Evolutionary conservation across 2,113 vertebrate species (phyloP).

Genomic region (Platanista minor): DNA sequence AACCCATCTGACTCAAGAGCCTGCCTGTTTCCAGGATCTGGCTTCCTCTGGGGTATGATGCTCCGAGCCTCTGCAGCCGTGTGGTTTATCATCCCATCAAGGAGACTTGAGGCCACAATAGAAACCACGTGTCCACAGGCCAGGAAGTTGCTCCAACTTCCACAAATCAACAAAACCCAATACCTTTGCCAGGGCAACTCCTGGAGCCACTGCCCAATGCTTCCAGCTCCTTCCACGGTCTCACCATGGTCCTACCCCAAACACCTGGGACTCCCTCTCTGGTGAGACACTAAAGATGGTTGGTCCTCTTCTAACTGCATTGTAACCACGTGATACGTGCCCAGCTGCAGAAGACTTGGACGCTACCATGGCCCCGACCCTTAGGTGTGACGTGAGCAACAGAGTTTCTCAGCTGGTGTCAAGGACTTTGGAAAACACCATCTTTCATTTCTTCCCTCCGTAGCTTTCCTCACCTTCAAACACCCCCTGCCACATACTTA

Average conservation of each 20-base stretch:
- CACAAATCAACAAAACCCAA: not conserved
- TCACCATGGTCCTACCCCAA: not conserved
- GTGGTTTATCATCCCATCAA: not conserved
- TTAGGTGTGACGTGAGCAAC: rapidly evolving
- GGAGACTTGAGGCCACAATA: too few species aligned
- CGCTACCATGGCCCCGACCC: rapidly evolving
- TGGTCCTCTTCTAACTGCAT: not conserved
- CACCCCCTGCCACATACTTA: rapidly evolving
- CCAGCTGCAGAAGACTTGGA: not conserved
- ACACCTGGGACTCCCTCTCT: not conserved
- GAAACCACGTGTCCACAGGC: not conserved
- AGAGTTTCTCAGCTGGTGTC: not conserved
- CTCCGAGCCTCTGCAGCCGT: not conserved
- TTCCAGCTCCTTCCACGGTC: not conserved
- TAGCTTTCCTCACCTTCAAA: not conserved
- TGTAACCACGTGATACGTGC: not conserved
- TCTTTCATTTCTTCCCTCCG: not conserved
- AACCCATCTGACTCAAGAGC: not conserved
- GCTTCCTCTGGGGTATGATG: not conserved
- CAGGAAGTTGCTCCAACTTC: too few species aligned
- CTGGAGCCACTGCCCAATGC: not conserved
- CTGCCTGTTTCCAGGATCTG: not conserved
- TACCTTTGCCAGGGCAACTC: not conserved
- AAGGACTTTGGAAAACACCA: not conserved
- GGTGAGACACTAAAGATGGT: rapidly evolving